Evolutionary conservation across 2,113 vertebrate species (phyloP), one percentile per base, ranked within the genome.

Genomic region (Colistium nudipinnis): DNA sequence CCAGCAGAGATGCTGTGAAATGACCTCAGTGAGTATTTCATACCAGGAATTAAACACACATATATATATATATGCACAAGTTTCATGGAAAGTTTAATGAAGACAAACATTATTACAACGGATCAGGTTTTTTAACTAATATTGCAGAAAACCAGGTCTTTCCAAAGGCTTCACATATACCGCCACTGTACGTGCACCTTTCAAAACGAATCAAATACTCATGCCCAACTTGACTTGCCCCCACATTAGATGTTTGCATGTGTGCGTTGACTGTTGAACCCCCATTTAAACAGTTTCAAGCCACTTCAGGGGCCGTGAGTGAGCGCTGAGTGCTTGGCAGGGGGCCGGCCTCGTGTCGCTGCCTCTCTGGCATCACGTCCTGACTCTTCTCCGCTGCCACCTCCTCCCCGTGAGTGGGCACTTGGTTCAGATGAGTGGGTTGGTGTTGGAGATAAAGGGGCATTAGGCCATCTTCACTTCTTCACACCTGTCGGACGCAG

Each of bases 241-340:
- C 53, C 7, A 20, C 28, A 27, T 22, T 43, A 12, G 5, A 35
- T 35, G 63, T 63, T 27, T 52, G 41, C 38, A 4, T 44, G 43
- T 62, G 24, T 25, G 16, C 59, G 60, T 64, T 71, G 74, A 72
- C 65, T 70, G 25, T 70, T 49, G 49, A 66, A 52, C 65, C 45
- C 62, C 31, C 25, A 16, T 65, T 53, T 38, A 82, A 75, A 75
- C 69, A n/a, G 55, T 52, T 71, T 63, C 62, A 66, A 43, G 30
- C 71, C 70, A 78, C 70, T 84, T 71, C 55, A 80, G 70, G 73
- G 73, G 73, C 67, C 47, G 22, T 70, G 77, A 86, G 82, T 89
- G 75, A 76, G 73, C 79, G 69, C 59, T 76, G 59, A 86, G 81
- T 76, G 69, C 60, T 70, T 83, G 84, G 85, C 82, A 36, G 20